Evolutionary conservation across 2,113 vertebrate genomes (phyloP).

Genomic region (Petrocephalus zakoni): DNA sequence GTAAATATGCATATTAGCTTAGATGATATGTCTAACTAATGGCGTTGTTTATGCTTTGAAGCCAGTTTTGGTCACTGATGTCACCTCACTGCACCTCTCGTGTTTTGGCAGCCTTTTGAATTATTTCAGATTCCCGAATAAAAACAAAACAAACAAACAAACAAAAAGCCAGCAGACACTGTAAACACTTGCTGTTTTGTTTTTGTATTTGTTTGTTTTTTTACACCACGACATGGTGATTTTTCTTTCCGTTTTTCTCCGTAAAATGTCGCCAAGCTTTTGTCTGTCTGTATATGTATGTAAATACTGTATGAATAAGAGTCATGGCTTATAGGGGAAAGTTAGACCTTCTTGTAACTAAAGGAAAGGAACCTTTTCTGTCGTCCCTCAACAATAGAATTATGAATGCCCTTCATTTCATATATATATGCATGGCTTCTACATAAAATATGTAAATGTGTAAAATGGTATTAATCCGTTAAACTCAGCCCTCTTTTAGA

Average conservation of each 20-base stretch:
- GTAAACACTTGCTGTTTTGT: not conserved
- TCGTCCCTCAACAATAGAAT: not conserved
- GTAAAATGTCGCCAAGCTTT: conserved; percentile 24
- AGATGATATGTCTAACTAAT: not conserved
- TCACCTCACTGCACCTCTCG: not conserved
- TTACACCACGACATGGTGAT: not conserved
- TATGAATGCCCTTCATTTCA: not conserved
- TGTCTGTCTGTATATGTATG: conserved; percentile 47
- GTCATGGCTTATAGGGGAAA: conserved; percentile 8
- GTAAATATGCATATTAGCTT: conserved; percentile 14
- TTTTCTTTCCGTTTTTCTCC: not conserved
- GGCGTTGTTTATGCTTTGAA: not conserved
- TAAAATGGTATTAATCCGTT: not conserved
- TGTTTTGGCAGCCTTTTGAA: not conserved
- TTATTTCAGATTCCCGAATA: not conserved
- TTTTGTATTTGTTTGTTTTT: not conserved
- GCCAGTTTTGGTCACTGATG: not conserved
- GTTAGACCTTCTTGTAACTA: conserved; percentile 7
- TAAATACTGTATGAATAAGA: conserved; percentile 44
- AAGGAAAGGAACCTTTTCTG: not conserved
- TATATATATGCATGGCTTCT: conserved; percentile 22
- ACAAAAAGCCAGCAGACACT: not conserved
- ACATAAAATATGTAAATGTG: not conserved
- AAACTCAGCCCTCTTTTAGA: not conserved
- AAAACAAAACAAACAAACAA: not conserved